Base-by-base conservation (phyloP, 2,888 invertebrate genomes). In the Calephelis perditalis region DNA sequence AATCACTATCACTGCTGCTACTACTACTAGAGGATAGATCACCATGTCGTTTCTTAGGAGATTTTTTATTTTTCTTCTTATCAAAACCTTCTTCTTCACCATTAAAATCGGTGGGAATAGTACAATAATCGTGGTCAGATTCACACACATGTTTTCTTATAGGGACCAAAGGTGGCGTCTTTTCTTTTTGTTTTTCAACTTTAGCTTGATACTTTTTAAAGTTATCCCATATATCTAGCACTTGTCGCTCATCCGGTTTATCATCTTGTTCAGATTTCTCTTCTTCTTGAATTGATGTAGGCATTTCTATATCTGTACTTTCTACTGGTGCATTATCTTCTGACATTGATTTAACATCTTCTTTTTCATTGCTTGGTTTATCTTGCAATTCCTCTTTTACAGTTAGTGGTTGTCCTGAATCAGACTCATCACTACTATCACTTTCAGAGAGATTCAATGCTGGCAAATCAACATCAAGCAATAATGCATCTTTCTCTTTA, bases 391-490 rank as follows among this genome's bases (percentile, higher is more conserved):
- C 76, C 52, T 73, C 73, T 60, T 73, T 70, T 57, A 65, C 63
- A 73, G 76, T 36, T 3, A 84, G 72, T 61, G 77, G 68, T 15
- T 73, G 65, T 45, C 82, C 88, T 73, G 77, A 79, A 65, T 90
- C 89, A 15, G 90, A 92, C 66, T 95, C 96, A 63, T 93, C 93
- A 70, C 95, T 95, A 66, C 95, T 95, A 71, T 96, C 96, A 77
- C 96, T 96, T 73, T 96, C 96, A 0, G 96, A 96, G 52, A 97
- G 88, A 88, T 96, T 96, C 52, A 96, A 86, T 3, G 95, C 96
- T 4, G 96, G 96, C 60, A 97, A 85, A 84, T 96, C 90, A 6
- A 90, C 90, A 76, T 91, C 91, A 66, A 91, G 70, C 63, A 91
- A 72, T 67, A 91, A 76, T 58, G 88, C 82, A 74, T 91, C 90